Percentiles rank a stretch among this genome's conserved stretches.
phyloP scores from a whole-genome alignment of 1,140 invertebrate genomes.

The Calliopsis andreniformis region DNA sequence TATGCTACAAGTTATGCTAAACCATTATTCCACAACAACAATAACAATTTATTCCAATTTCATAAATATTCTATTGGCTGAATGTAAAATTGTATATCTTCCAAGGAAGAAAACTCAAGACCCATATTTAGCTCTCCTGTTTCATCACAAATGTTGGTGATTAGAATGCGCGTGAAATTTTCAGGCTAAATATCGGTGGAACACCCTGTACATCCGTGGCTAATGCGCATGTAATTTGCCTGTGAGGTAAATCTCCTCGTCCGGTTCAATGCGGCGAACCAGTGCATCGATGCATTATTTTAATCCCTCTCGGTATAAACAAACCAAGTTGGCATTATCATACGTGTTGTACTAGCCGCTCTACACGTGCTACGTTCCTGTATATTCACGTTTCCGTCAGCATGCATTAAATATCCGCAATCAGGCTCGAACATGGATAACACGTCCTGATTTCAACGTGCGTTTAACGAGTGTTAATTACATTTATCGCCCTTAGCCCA shows the following conservation, averaged over 20 bases:
- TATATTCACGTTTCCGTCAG: constrained; percentile 12
- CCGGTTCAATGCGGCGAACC: constrained; percentile 53
- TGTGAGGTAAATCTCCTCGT: constrained; percentile 62
- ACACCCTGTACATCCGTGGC: constrained; percentile 27
- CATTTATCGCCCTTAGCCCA: neutral
- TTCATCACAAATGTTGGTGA: neutral
- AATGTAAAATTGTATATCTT: no score
- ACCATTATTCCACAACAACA: no score
- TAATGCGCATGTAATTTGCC: constrained; percentile 64
- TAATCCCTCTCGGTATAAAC: constrained; percentile 63
- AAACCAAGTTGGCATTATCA: constrained; percentile 54
- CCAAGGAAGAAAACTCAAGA: no score
- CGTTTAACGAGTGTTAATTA: neutral
- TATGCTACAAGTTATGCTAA: no score
- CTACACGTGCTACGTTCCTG: constrained; percentile 25
- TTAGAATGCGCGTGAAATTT: neutral
- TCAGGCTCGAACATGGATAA: constrained; percentile 25
- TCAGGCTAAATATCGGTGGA: neutral
- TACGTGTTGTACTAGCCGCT: constrained; percentile 56
- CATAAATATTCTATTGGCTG: no score
- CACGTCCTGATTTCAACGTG: neutral
- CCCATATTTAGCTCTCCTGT: no score
- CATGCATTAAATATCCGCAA: constrained; percentile 54
- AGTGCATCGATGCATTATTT: constrained; percentile 66
- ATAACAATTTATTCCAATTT: no score